These are phyloP conservation scores for Chironomus riparius DNA, from an alignment of 2,888 invertebrate species.

Conservation along the genomic window DNA sequence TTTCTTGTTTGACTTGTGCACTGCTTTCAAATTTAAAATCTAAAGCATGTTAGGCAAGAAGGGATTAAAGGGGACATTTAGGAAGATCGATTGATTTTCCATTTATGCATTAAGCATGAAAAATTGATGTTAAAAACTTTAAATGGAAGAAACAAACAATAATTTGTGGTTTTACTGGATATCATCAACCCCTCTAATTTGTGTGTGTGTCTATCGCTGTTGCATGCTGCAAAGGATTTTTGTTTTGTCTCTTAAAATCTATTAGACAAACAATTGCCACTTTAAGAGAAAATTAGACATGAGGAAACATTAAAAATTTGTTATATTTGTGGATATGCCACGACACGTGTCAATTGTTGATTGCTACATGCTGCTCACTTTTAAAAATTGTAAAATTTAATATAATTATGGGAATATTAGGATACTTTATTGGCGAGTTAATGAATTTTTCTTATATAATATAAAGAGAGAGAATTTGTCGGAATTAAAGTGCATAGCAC, in stretches of 20 bases:
- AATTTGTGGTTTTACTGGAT: constrained; percentile 8
- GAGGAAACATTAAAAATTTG: constrained; percentile 7
- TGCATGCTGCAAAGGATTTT: not conserved
- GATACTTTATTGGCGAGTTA: too few relatives aligned
- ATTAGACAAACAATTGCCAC: constrained; percentile 15
- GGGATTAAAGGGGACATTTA: constrained; percentile 7
- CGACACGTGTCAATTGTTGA: constrained; percentile 13
- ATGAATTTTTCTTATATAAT: too few relatives aligned
- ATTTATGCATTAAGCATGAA: not conserved
- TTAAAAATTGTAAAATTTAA: not conserved
- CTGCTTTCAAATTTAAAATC: not conserved
- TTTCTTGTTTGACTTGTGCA: too few relatives aligned
- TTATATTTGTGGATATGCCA: not conserved
- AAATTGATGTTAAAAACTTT: not conserved
- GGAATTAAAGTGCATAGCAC: too few relatives aligned
- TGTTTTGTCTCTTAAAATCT: constrained; percentile 15
- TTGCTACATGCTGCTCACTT: not conserved
- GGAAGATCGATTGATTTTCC: constrained; percentile 3
- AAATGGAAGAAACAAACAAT: constrained; percentile 12
- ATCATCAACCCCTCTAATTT: not conserved
- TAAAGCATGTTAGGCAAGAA: not conserved
- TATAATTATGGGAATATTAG: too few relatives aligned
- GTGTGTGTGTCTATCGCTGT: not conserved
- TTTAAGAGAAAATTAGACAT: constrained; percentile 22
- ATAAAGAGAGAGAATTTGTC: too few relatives aligned